Evolutionary conservation across 2,113 vertebrate species (phyloP).

Genomic region (Mustela nigripes): DNA sequence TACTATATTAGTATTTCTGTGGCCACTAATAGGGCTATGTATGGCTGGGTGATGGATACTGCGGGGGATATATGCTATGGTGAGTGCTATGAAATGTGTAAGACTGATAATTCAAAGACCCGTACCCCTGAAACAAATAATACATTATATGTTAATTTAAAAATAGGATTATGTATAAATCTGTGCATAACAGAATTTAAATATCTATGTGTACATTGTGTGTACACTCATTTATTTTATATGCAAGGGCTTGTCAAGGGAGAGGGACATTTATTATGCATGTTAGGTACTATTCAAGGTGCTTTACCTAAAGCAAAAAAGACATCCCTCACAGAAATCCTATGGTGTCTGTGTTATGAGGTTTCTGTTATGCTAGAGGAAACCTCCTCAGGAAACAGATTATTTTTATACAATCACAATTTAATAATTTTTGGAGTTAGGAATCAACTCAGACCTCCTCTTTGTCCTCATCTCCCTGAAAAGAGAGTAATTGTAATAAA

Average conservation of each 20-base stretch:
- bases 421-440: not conserved
- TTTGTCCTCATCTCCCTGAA: not conserved
- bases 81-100: too few species aligned
- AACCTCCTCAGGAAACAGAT: not conserved
- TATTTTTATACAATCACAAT: not conserved
- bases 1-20: not conserved
- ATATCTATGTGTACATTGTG: not conserved
- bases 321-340: not conserved
- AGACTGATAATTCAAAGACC: too few species aligned
- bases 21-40: not conserved
- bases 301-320: not conserved
- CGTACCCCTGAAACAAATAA: too few species aligned
- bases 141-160: too few species aligned
- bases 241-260: not conserved
- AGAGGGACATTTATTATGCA: not conserved
- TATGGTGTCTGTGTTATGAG: not conserved
- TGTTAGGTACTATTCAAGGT: not conserved
- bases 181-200: not conserved
- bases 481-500: not conserved
- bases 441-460: not conserved
- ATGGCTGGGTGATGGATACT: not conserved
- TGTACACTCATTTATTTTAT: not conserved
- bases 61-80: too few species aligned
- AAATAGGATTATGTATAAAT: not conserved
- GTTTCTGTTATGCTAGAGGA: not conserved